Base-by-base conservation (phyloP, 2,113 vertebrate genomes). In the Bostrychus sinensis region DNA sequence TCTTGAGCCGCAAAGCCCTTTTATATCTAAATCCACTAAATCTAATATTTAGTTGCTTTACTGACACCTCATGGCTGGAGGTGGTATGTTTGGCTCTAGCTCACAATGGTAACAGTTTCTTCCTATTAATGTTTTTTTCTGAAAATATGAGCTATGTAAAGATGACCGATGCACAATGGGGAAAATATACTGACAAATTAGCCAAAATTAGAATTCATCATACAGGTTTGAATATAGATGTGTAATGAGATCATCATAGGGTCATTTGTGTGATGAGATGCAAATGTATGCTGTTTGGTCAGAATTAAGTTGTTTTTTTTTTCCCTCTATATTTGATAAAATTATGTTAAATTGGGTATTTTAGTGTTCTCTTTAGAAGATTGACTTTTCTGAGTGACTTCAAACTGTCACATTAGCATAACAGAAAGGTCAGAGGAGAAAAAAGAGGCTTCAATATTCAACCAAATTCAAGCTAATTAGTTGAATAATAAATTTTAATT, bases 271-370 rank as follows among this genome's bases (percentile, higher is more conserved):
- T 8, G 20, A 22, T 20, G 19, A 20, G 20, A 5, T 46, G 1
- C 8, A 46, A 23, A 20, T 22, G n/a, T n/a, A n/a, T n/a, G n/a
- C n/a, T 22, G 20, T 20, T 22, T 46, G 25, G 48, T 28, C 16
- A 16, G 13, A 9, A 17, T 14, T 28, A n/a, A n/a, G n/a, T n/a
- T 14, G 10, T 46, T 5, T 46, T 46, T 20, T 34, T 10, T 10
- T 46, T 12, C 43, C 16, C 20, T 48, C 22, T 5, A 5, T 14
- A 25, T 25, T 59, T 62, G 64, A 70, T 75, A 61, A 67, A 79
- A 79, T 79, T 63, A 79, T 70, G 70, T 81, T 77, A 55, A 61
- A 56, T 60, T 62, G 16, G 12, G 19, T 70, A 58, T 75, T 56
- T 48, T 36, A 10, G 2, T 6, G 23, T 37, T 45, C 48, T 30